Percentiles rank a stretch among this genome's conserved stretches.
Evolutionary conservation across 2,797 vertebrate species (phyloP).

Genomic region (Varecia variegata): DNA sequence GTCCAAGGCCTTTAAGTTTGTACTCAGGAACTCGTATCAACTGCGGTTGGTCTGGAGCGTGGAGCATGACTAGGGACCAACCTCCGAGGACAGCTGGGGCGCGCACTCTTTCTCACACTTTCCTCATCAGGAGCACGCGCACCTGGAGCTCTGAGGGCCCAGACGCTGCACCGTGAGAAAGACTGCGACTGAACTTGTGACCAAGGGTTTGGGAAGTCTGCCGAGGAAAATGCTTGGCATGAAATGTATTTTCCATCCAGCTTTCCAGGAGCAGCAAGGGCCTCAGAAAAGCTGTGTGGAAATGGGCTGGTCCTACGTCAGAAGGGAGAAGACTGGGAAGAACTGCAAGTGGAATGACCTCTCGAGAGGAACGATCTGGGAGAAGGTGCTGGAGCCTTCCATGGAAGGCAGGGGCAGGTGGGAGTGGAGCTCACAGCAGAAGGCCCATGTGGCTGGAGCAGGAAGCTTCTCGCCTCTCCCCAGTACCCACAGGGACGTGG

Average conservation of each 20-base stretch:
- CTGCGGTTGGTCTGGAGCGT: neutral
- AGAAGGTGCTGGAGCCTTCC: neutral
- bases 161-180: neutral
- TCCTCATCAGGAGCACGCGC: neutral
- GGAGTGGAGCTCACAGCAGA: neutral
- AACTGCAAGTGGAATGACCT: neutral
- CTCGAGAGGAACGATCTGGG: neutral
- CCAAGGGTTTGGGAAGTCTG: neutral
- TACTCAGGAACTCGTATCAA: neutral
- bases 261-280: neutral
- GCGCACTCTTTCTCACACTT: fast-evolving
- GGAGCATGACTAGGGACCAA: fast-evolving
- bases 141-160: neutral
- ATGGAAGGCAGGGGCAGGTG: neutral
- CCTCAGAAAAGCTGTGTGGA: neutral
- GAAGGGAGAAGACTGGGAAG: neutral
- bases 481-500: fast-evolving
- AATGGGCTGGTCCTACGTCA: neutral
- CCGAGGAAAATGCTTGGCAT: neutral
- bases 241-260: neutral
- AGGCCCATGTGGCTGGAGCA: neutral
- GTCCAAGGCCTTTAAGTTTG: neutral
- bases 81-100: neutral
- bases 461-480: neutral
- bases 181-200: neutral